Evolutionary conservation across 2,888 invertebrate species (phyloP).

Genomic region (Andrena minutula): DNA sequence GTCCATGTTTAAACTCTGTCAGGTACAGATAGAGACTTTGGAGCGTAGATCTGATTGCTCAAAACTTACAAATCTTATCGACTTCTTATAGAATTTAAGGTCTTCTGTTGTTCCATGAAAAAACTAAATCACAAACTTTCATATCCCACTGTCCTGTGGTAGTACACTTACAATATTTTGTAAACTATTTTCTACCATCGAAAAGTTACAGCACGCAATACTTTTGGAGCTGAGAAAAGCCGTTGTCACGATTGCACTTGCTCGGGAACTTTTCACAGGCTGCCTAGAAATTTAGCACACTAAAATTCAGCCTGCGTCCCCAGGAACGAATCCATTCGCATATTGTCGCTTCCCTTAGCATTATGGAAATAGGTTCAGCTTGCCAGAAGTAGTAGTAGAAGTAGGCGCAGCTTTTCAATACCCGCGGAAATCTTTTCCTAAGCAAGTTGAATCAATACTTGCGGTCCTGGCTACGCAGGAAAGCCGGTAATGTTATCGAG

Average conservation of each 20-base stretch:
- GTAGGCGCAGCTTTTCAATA: slow-evolving; percentile 43
- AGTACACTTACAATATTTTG: no score
- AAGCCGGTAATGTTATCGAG: slow-evolving; percentile 53
- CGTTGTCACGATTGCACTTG: not conserved
- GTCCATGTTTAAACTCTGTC: not conserved
- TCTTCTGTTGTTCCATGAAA: no score
- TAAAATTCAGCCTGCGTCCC: slow-evolving; percentile 32
- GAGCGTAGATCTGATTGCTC: no score
- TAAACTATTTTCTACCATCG: no score
- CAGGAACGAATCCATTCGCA: slow-evolving; percentile 3
- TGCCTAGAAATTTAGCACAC: not conserved
- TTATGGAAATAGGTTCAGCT: slow-evolving; percentile 54
- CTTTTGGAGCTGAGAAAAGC: not conserved
- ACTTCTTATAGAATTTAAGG: no score
- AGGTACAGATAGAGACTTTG: no score
- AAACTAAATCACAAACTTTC: no score
- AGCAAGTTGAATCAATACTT: slow-evolving; percentile 47
- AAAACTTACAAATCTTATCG: no score
- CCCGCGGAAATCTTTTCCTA: slow-evolving; percentile 40
- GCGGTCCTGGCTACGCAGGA: slow-evolving; percentile 26
- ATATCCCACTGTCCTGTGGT: no score
- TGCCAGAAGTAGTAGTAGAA: slow-evolving; percentile 23
- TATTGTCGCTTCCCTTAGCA: slow-evolving; percentile 27
- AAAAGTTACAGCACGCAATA: not conserved
- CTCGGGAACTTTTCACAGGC: not conserved